Evolutionary conservation across 2,888 invertebrate genomes (phyloP).

Genomic region (Sicus ferrugineus): DNA sequence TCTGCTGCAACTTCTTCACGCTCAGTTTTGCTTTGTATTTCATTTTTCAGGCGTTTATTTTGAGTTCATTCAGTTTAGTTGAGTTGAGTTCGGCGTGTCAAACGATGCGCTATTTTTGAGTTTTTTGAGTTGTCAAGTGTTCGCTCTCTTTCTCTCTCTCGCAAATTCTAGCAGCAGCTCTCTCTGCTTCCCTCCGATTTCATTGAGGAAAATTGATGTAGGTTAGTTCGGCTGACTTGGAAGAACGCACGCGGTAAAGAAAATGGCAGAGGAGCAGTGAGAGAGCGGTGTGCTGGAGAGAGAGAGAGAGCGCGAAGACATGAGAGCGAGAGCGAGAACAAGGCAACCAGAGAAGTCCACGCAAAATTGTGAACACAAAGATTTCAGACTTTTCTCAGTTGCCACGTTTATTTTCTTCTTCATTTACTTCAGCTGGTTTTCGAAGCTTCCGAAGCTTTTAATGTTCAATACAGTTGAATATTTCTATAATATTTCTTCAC

Average conservation of each 20-base stretch:
- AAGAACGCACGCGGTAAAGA: neutral
- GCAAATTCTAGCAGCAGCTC: neutral
- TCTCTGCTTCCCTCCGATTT: neutral
- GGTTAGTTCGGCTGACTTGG: slow-evolving; percentile 52
- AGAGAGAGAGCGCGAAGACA: neutral
- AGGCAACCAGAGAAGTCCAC: neutral
- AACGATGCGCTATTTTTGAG: neutral
- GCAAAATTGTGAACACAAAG: too few species aligned
- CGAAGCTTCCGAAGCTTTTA: too few species aligned
- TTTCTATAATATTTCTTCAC: too few species aligned
- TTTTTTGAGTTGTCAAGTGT: neutral
- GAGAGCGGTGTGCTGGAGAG: neutral
- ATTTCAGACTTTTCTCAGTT: too few species aligned
- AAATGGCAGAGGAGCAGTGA: neutral
- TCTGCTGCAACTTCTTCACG: neutral
- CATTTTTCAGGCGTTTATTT: neutral
- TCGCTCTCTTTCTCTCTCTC: neutral
- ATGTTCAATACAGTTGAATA: too few species aligned
- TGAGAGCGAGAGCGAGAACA: neutral
- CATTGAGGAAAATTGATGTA: slow-evolving; percentile 53
- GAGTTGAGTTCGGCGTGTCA: neutral
- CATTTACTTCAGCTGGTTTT: too few species aligned
- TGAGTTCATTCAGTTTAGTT: neutral
- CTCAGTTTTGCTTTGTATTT: neutral
- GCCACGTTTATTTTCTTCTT: too few species aligned